Percentiles rank a stretch among this genome's conserved stretches.
phyloP scores from a whole-genome alignment of 2,113 vertebrate species.

The Aspidoscelis tigris region DNA sequence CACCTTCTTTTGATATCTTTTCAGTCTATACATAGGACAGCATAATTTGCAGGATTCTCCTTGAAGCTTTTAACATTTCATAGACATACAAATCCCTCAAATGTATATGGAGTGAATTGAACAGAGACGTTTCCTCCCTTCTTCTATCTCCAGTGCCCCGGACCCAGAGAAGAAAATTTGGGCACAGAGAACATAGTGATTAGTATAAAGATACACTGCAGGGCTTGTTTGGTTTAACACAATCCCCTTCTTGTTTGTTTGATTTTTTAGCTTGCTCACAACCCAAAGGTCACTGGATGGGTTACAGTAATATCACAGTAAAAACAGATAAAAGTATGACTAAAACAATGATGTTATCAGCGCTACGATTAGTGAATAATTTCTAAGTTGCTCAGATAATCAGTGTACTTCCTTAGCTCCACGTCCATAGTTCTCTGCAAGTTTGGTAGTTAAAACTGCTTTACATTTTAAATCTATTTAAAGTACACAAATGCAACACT shows the following conservation, averaged over 20 bases:
- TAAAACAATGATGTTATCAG: too few relatives aligned
- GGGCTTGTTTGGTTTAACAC: not conserved
- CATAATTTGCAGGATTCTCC: not conserved
- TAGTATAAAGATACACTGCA: not conserved
- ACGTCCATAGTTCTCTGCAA: not conserved
- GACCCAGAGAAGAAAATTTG: not conserved
- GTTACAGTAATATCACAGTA: too few relatives aligned
- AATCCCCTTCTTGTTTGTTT: not conserved
- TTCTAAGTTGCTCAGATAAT: not conserved
- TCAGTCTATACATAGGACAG: not conserved
- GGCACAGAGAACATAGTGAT: not conserved
- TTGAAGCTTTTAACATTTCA: not conserved
- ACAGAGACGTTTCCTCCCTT: not conserved
- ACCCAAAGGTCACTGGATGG: too few relatives aligned
- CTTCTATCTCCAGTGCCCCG: not conserved
- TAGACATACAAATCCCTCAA: not conserved
- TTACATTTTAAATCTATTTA: not conserved
- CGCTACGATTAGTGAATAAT: not conserved
- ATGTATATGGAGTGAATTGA: not conserved
- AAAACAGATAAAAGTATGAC: too few relatives aligned
- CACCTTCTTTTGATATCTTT: not conserved
- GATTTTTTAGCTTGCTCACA: too few relatives aligned
- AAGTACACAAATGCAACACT: slow-evolving; percentile 28
- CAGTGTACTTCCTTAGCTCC: not conserved
- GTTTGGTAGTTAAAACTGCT: not conserved